These are phyloP conservation scores for Heliothis subflexa DNA, from an alignment of 1,140 invertebrate species.

Conservation along the genomic window DNA sequence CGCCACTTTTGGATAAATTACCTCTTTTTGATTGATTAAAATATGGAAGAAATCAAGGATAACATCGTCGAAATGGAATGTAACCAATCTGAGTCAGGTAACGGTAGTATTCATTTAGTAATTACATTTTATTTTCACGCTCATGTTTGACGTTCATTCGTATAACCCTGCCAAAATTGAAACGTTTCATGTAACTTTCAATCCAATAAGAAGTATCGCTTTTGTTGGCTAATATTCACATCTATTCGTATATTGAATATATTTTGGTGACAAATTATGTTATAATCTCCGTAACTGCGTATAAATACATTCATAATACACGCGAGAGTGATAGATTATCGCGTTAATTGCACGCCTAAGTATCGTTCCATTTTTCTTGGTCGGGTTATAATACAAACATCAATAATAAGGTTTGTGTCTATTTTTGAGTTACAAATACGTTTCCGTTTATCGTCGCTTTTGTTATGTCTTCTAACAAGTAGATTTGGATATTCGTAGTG, in stretches of 20 bases:
- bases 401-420: constrained; percentile 58
- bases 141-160: constrained; percentile 55
- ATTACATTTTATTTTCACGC: constrained; percentile 36
- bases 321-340: not conserved
- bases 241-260: not conserved
- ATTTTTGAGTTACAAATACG: constrained; percentile 46
- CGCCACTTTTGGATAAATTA: constrained; percentile 70
- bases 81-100: constrained; percentile 52
- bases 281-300: not conserved
- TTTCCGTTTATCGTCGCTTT: constrained; percentile 30
- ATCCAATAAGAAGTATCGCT: constrained; percentile 5
- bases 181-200: constrained; percentile 24
- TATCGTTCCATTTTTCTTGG: constrained; percentile 49
- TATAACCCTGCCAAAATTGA: constrained; percentile 59
- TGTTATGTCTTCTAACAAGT: not conserved
- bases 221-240: constrained; percentile 19
- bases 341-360: not conserved
- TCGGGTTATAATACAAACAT: constrained; percentile 68
- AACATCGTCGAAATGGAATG: constrained; percentile 57
- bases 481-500: not conserved
- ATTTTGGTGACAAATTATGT: not conserved
- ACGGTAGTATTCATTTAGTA: constrained; percentile 44
- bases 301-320: not conserved
- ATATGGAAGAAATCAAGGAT: constrained; percentile 68
- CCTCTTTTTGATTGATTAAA: constrained; percentile 52